Evolutionary conservation across 2,888 invertebrate genomes (phyloP).

Genomic region (Dioctria linearis): DNA sequence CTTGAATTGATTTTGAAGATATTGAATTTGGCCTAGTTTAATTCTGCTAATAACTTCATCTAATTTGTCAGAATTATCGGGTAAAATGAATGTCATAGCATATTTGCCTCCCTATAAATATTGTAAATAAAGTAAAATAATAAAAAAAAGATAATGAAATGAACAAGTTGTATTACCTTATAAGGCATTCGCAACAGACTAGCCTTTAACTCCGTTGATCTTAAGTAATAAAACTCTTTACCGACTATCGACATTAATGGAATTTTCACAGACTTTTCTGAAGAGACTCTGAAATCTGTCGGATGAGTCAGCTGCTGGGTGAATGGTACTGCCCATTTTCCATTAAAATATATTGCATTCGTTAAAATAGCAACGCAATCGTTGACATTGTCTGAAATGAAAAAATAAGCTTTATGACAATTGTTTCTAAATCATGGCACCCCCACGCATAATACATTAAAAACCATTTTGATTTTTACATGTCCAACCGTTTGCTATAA

Average conservation of each 20-base stretch:
- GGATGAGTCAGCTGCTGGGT: background rate
- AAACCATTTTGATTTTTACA: too few species aligned
- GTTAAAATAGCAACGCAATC: background rate
- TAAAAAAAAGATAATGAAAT: background rate
- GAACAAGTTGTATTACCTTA: background rate
- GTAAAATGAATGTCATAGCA: slow-evolving; percentile 14
- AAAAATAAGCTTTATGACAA: background rate
- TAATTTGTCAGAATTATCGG: background rate
- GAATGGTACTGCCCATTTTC: background rate
- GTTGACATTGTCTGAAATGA: background rate
- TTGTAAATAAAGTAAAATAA: background rate
- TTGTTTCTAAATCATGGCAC: too few species aligned
- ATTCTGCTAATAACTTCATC: background rate
- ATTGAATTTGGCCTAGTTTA: background rate
- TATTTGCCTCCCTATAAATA: slow-evolving; percentile 12
- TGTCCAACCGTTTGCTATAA: too few species aligned
- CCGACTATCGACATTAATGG: background rate
- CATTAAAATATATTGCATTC: slow-evolving; percentile 24
- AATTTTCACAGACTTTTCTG: slow-evolving; percentile 1
- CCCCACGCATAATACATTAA: too few species aligned
- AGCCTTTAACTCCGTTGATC: background rate
- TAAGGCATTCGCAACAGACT: slow-evolving; percentile 4
- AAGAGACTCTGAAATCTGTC: background rate
- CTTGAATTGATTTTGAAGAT: background rate
- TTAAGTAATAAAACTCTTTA: slow-evolving; percentile 1